Conservation (phyloP, 2,888 invertebrate genomes). For the Drosophila merina region DNA sequence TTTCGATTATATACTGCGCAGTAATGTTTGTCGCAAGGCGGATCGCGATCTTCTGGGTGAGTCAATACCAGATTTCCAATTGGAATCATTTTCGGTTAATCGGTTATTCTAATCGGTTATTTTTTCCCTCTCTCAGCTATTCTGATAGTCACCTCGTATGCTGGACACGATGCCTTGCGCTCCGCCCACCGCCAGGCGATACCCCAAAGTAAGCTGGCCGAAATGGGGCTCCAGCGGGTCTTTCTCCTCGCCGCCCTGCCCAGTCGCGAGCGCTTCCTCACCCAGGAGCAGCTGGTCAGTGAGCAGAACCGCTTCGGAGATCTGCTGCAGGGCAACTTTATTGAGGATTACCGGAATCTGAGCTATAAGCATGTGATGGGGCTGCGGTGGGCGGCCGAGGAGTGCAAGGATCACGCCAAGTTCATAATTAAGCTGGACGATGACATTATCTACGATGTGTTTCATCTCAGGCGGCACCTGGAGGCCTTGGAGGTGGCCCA, state of each 20-base stretch:
- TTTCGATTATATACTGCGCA: slow-evolving; percentile 77
- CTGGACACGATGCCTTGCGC: slow-evolving; percentile 88
- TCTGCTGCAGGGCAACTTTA: slow-evolving; percentile 90
- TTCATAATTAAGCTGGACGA: slow-evolving; percentile 93
- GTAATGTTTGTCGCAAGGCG: slow-evolving; percentile 70
- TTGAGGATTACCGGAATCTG: slow-evolving; percentile 91
- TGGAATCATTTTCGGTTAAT: too few species aligned
- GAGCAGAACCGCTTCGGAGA: slow-evolving; percentile 88
- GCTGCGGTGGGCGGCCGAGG: slow-evolving; percentile 88
- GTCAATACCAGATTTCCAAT: slow-evolving; percentile 11
- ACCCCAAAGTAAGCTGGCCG: slow-evolving; percentile 85
- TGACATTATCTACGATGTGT: slow-evolving; percentile 90
- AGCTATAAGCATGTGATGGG: slow-evolving; percentile 94
- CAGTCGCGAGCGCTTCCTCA: slow-evolving; percentile 84
- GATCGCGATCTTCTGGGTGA: slow-evolving; percentile 81
- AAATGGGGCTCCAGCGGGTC: slow-evolving; percentile 87
- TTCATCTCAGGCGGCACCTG: slow-evolving; percentile 85
- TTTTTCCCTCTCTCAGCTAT: slow-evolving; percentile 63
- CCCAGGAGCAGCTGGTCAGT: slow-evolving; percentile 86
- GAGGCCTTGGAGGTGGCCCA: slow-evolving; percentile 81
- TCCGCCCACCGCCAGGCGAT: slow-evolving; percentile 89
- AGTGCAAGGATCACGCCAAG: slow-evolving; percentile 86
- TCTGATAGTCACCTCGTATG: slow-evolving; percentile 90
- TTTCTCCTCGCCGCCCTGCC: slow-evolving; percentile 89
- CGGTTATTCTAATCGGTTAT: not conserved